A percentile compares a stretch with the other conserved stretches of the same genome.
phyloP scores from a whole-genome alignment of 2,113 vertebrate species.

The Colius striatus region DNA sequence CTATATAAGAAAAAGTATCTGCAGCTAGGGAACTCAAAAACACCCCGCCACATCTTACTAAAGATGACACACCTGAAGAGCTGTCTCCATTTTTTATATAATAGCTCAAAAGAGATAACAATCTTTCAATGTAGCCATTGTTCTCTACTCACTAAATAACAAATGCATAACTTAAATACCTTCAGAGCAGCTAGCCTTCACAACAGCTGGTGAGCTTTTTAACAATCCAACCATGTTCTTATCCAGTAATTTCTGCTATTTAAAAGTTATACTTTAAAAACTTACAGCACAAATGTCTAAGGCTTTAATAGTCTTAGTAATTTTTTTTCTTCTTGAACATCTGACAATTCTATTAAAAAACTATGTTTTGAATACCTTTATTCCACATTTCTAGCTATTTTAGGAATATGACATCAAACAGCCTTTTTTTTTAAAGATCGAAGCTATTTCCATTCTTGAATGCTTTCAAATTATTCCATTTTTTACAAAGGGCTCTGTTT shows the following conservation, averaged over 20 bases:
- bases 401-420: background rate
- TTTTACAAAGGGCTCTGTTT: background rate
- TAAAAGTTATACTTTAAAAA: background rate
- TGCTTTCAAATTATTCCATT: background rate
- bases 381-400: background rate
- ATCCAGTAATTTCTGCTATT: background rate
- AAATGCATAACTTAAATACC: background rate
- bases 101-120: background rate
- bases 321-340: background rate
- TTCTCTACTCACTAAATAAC: background rate
- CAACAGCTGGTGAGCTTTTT: background rate
- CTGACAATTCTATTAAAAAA: background rate
- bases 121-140: background rate
- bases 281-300: background rate
- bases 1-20: background rate
- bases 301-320: background rate
- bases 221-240: background rate
- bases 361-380: background rate
- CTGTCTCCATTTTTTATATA: background rate
- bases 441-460: background rate
- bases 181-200: background rate
- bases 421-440: background rate
- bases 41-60: background rate
- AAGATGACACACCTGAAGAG: background rate
- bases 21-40: background rate